Evolutionary conservation across 2,888 invertebrate species (phyloP).

Genomic region (Macropis europaea): DNA sequence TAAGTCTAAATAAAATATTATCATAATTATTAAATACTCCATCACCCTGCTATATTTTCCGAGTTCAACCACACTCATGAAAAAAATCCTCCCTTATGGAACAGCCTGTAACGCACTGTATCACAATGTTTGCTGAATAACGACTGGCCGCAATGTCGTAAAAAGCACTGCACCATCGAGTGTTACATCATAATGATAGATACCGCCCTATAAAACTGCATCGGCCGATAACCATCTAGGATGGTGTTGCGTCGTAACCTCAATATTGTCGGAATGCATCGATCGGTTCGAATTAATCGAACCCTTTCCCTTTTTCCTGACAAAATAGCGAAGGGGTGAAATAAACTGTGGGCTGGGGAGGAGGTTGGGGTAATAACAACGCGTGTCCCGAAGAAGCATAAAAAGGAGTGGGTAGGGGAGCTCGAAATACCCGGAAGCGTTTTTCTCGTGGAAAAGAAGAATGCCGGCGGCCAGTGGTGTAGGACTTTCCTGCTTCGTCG

Average conservation of each 20-base stretch:
- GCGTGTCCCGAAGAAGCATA: constrained; percentile 17
- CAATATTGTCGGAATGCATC: neutral
- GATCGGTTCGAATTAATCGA: constrained; percentile 7
- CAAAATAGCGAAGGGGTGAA: neutral
- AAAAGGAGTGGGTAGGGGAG: neutral
- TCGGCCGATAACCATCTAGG: constrained; percentile 1
- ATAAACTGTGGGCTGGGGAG: neutral
- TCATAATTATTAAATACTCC: too few species aligned
- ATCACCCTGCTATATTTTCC: too few species aligned
- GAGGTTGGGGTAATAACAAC: constrained; percentile 23
- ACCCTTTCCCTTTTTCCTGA: neutral
- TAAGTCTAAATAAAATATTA: too few species aligned
- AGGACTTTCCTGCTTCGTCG: constrained; percentile 39
- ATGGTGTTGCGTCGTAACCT: neutral
- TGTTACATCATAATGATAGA: constrained; percentile 29
- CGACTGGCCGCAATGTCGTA: constrained; percentile 4
- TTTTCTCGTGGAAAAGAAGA: constrained; percentile 33
- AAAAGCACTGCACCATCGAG: neutral
- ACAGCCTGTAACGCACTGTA: neutral
- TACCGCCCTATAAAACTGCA: constrained; percentile 9
- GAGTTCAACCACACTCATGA: too few species aligned
- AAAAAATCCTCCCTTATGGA: too few species aligned
- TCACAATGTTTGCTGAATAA: constrained; percentile 2
- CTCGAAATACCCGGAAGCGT: constrained; percentile 53
- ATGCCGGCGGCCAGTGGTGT: constrained; percentile 14